Conservation (phyloP, 2,888 invertebrate species). For the Melipona beecheii region DNA sequence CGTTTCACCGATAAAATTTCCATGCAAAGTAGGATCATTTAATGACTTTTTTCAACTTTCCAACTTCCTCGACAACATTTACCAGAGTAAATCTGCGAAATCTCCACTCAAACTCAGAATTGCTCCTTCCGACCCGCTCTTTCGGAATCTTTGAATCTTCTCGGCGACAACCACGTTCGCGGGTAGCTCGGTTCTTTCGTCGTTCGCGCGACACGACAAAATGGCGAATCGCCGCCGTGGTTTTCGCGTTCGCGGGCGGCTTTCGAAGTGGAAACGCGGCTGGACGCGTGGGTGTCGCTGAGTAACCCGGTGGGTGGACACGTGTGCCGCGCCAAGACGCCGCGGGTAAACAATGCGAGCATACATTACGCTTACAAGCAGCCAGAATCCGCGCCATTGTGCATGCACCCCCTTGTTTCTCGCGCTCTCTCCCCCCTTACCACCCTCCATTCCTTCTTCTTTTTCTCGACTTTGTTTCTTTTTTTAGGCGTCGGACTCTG, state of each 20-base stretch:
- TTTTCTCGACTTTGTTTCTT: neutral
- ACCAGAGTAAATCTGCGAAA: too few relatives aligned
- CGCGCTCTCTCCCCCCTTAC: neutral
- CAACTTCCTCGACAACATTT: neutral
- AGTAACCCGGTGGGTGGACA: conserved; percentile 53
- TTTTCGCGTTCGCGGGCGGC: too few relatives aligned
- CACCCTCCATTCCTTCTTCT: neutral
- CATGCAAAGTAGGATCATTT: too few relatives aligned
- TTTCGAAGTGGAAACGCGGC: neutral
- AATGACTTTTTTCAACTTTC: neutral
- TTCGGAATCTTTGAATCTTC: too few relatives aligned
- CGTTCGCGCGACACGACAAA: conserved; percentile 60
- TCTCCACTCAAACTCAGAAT: too few relatives aligned
- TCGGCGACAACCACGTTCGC: too few relatives aligned
- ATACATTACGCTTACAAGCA: conserved; percentile 75
- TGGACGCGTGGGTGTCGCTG: conserved; percentile 37
- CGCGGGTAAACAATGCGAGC: conserved; percentile 78
- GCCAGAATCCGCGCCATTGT: conserved; percentile 73
- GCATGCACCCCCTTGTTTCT: conserved; percentile 36
- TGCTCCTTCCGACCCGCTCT: too few relatives aligned
- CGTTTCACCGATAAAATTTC: too few relatives aligned
- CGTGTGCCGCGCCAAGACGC: conserved; percentile 69
- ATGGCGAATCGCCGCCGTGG: conserved; percentile 16
- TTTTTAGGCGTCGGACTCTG: neutral
- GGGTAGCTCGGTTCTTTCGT: conserved; percentile 40